Base-by-base conservation (phyloP, 2,113 vertebrate species). In the Crotalus tigris region DNA sequence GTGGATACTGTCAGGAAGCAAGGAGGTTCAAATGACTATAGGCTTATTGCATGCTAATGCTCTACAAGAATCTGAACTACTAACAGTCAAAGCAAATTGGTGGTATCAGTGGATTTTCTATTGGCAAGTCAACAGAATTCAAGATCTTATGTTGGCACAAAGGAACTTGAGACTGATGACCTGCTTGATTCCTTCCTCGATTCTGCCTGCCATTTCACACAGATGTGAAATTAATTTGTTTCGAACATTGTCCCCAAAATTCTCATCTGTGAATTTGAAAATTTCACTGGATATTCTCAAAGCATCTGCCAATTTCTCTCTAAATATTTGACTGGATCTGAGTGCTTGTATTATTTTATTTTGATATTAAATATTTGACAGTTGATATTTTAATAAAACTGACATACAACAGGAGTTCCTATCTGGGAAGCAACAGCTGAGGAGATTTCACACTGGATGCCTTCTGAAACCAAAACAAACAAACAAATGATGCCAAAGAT, bases 381-480 rank as follows among this genome's bases (percentile, higher is more conserved):
- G 85, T 64, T 87, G 85, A 61, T 61, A 92, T 64, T 61, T 87
- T 59, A 87, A 92, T 29, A 92, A n/a, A 87, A 87, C 29, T 92
- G 55, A 87, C 91, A 23, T 24, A 61, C 23, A 92, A 61, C 59
- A 87, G 17, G 64, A 87, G 21, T 91, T 46, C 3, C 21, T 44
- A 86, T 87, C 44, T 39, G 29, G 49, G 91, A 64, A 92, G 51
- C 1, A 10, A 88, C 85, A 88, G 91, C 46, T 92, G 57, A 88
- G 46, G 29, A 92, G 26, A 88, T 51, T 87, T 87, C 85, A 87
- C 86, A 21, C 59, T 92, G 44, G 57, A 59, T 87, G 85, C 26
- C 57, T 49, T 7, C 26, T 23, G 57, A 92, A 92, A 87, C 21
- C 44, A 87, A 87, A 61, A 61, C 11, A 59, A 87, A 57, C 53